phyloP scores from a whole-genome alignment of 2,888 invertebrate genomes.

The Xestobium rufovillosum region DNA sequence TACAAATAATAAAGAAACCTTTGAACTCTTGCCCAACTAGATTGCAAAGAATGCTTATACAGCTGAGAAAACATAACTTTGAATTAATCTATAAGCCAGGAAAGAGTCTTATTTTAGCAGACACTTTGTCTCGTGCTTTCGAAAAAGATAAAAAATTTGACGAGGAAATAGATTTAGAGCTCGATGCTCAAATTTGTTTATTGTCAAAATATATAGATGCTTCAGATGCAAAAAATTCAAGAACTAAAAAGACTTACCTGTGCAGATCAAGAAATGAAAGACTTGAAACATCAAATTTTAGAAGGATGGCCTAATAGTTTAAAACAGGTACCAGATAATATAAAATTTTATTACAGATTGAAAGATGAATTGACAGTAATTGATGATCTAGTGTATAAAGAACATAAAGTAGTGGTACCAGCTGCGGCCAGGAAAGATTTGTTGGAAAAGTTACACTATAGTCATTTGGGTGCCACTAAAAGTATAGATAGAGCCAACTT shows the following conservation, averaged over 20 bases:
- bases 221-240: slow-evolving; percentile 2
- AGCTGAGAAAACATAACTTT: slow-evolving; percentile 11
- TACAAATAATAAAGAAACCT: slow-evolving; percentile 13
- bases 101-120: slow-evolving; percentile 10
- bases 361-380: slow-evolving; percentile 13
- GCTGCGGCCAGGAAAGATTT: slow-evolving; percentile 15
- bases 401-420: slow-evolving; percentile 14
- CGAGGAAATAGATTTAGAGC: too few relatives aligned
- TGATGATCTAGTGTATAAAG: slow-evolving; percentile 15
- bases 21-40: slow-evolving; percentile 5
- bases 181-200: neutral
- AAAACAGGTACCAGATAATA: too few relatives aligned
- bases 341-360: too few relatives aligned
- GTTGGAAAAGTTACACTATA: slow-evolving; percentile 15
- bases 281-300: too few relatives aligned
- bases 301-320: too few relatives aligned
- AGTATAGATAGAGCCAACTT: slow-evolving; percentile 12
- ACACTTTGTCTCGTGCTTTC: slow-evolving; percentile 9
- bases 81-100: slow-evolving; percentile 11
- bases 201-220: neutral
- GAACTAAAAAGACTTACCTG: slow-evolving; percentile 1
- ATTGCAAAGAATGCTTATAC: slow-evolving; percentile 11
- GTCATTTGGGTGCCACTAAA: slow-evolving; percentile 16
- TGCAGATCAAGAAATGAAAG: slow-evolving; percentile 2
- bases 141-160: slow-evolving; percentile 11